Base-by-base conservation (phyloP, 1,140 invertebrate species). In the Callitettix versicolor region DNA sequence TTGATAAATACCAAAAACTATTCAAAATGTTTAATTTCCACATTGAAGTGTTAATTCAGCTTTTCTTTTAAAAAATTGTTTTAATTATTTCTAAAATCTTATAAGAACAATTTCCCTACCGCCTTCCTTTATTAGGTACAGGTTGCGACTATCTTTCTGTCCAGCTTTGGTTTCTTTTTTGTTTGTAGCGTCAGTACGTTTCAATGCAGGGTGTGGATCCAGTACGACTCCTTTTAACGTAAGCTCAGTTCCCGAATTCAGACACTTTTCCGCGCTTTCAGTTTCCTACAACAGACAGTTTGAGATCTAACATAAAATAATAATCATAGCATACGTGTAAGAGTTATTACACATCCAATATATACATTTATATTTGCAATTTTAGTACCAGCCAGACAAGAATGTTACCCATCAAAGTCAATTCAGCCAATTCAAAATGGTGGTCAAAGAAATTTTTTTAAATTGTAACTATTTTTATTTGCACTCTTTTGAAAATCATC, bases 91-190 rank as follows among this genome's bases (percentile, higher is more conserved):
- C 4, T 11, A 46, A 48, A 9, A 26, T 41, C 6, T 21, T 15
- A 14, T 48, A 2, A 41, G 21, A 18, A 21, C 34, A 34, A 24
- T 26, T 12, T 7, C 20, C 12, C 5, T 73, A 88, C 86, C 81
- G 73, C 94, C 93, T 81, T 95, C 92, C 65, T 91, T 85, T 12
- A 90, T 80, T 6, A 98, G 72, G 73, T 90, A 92, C 34, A 97
- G 72, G 75, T 96, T 95, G 63, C 94, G 76, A 1, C 84, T 87
- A 70, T 97, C 93, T 67, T 87, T 91, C 21, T 38, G 24, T 73
- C 54, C 81, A 76, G 62, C 78, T 76, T 33, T 74, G 74, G 44
- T 72, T 70, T 46, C 72, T 64, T 55, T 71, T 22, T 60, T 74
- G 49, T 77, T 62, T 56, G 71, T 50, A 18, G 87, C 66, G 64